Evolutionary conservation across 35 echinoderm and acorn worm genomes (phyloP), one percentile per base, ranked within the genome.

Genomic region (Anneissia japonica): DNA sequence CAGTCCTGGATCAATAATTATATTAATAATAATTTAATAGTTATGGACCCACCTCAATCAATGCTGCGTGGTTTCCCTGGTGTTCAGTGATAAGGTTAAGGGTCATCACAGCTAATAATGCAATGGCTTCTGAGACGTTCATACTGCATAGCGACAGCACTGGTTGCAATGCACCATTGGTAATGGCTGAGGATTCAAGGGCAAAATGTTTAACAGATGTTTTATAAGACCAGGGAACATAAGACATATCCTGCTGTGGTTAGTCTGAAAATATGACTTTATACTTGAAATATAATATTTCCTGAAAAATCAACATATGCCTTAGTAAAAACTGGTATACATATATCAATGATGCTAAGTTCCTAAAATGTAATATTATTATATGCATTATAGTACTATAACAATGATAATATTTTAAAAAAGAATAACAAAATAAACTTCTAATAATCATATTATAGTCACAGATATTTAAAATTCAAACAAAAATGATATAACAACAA

Each of bases 81-180:
- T 97, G 85, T 85, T 97, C 95, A 37, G 88, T 93, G 80, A 97
- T 86, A 14, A 97, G 88, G 72, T 93, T 97, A 31, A 97, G 56
- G 7, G 86, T 93, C 41, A 87, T 83, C 16, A 97, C 85, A 30
- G 95, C 91, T 55, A 97, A 41, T 21, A 97, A 86, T 29, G 95
- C 95, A 9, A 93, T 97, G 19, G 91, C 95, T 74, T 91, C 90
- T 19, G 93, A 96, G 31, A 88, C 90, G 28, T 85, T 85, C 85
- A 93, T 90, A 46, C 91, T 85, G 46, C 95, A 97, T 0, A 97
- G 76, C 0, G 89, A 77, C 39, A 97, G 43, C 14, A 97, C 91
- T 19, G 95, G 95, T 34, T 92, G 95, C 43, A 97, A 75, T 28
- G 91, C 95, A 77, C 95, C 94, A 83, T 97, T 88, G 34, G 84